These are phyloP conservation scores for Orchesella cincta DNA, from an alignment of 1,140 invertebrate species.

Conservation along the genomic window DNA sequence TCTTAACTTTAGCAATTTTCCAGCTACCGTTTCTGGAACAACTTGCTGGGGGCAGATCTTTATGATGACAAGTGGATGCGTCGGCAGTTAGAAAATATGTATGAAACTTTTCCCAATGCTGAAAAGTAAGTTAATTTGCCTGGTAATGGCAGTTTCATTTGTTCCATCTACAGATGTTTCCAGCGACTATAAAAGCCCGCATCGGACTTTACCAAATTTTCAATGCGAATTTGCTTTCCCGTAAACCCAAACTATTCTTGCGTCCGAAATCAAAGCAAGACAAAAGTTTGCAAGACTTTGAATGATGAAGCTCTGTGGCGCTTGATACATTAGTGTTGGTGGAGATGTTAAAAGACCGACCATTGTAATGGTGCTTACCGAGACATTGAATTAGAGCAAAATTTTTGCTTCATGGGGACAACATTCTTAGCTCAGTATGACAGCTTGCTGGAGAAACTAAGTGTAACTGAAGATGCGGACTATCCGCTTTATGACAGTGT, in stretches of 20 bases:
- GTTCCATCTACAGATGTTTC: constrained; percentile 13
- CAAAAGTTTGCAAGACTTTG: constrained; percentile 95
- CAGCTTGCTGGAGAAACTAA: constrained; percentile 22
- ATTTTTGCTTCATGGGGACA: constrained; percentile 46
- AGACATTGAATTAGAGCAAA: constrained; percentile 44
- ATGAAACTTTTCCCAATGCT: constrained; percentile 55
- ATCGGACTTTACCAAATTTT: constrained; percentile 33
- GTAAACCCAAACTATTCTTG: constrained; percentile 91
- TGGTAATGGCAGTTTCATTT: neutral
- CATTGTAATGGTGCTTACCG: constrained; percentile 59
- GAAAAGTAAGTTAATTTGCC: too few species aligned
- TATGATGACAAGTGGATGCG: constrained; percentile 97
- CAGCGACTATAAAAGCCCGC: neutral
- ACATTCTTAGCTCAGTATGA: neutral
- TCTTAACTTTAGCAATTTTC: too few species aligned
- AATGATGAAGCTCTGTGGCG: constrained; percentile 82
- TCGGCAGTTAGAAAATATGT: constrained; percentile 88
- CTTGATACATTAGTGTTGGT: constrained; percentile 86
- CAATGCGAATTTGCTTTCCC: constrained; percentile 82
- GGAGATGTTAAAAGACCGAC: constrained; percentile 80
- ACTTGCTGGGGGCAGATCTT: constrained; percentile 91
- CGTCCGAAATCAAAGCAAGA: constrained; percentile 92
- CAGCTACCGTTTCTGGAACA: constrained; percentile 93
- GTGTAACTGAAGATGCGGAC: constrained; percentile 66
- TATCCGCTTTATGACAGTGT: constrained; percentile 95